Base-by-base conservation (phyloP, 2,888 invertebrate species). In the Perdita meconis region DNA sequence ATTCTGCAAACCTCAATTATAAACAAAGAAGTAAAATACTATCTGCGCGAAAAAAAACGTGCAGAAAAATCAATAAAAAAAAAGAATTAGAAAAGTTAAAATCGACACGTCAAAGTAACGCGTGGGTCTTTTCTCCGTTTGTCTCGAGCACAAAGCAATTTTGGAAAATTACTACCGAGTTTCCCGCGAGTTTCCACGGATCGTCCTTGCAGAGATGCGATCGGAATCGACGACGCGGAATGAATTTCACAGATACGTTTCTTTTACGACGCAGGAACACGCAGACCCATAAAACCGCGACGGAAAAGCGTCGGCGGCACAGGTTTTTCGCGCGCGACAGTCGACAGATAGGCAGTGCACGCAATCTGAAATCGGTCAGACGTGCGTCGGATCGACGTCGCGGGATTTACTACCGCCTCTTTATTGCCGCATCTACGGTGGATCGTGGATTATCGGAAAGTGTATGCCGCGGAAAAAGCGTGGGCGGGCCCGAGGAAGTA, bases 321-420 rank as follows among this genome's bases (percentile, higher is more conserved):
- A 26, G 40, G 51, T 16, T 12, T 2, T 1, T 19, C 64, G 47
- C 64, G 64, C 26, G 64, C 40, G 53, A n/a, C 64, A 55, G 64
- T 42, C 34, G 22, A n/a, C 8, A 19, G 30, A 38, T 50, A 10
- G 51, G 38, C 19, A 10, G 13, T 24, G 68, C 59, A 26, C 26
- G 68, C 68, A 61, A 61, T 69, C 44, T 30, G 42, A 24, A 68
- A 53, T 53, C 61, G 69, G 38, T 16, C 34, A n/a, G 61, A 61
- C 30, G 12, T 36, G 44, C 26, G 63, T 16, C 51, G 63, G n/a
- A 36, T 61, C 47, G 47, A 8, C 34, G 61, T 47, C 34, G 22
- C 55, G 26, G 47, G 57, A 66, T 66, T 66, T 66, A 57, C 47
- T 66, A 26, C 47, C 57, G 57, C 36, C 26, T 53, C 66, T 66